These are phyloP conservation scores for Amphiprion percula DNA, from an alignment of 2,113 vertebrate genomes.

Conservation along the genomic window DNA sequence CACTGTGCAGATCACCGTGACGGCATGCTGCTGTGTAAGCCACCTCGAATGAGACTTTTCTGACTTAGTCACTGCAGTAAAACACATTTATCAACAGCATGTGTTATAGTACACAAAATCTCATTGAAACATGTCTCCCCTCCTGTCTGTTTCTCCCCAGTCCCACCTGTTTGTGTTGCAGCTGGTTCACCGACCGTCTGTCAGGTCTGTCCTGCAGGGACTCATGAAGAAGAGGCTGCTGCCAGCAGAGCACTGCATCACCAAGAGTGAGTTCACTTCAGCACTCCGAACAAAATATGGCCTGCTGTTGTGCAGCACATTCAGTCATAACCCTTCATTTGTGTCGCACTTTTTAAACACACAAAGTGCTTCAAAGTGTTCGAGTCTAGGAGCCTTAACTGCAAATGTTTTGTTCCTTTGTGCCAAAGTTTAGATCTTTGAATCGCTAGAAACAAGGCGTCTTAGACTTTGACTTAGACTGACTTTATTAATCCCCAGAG, in stretches of 20 bases:
- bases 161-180: constrained; percentile 98
- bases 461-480: too few relatives aligned
- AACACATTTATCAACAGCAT: not conserved
- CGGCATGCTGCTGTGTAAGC: constrained; percentile 96
- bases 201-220: constrained; percentile 95
- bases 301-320: too few relatives aligned
- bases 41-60: not conserved
- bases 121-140: not conserved
- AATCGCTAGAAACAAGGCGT: too few relatives aligned
- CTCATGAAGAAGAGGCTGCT: constrained; percentile 96
- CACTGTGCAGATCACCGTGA: constrained; percentile 97
- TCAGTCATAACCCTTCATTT: too few relatives aligned
- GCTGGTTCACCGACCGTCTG: constrained; percentile 94
- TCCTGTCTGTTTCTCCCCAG: constrained; percentile 73
- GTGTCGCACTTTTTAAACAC: too few relatives aligned
- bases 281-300: too few relatives aligned
- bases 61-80: not conserved
- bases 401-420: too few relatives aligned
- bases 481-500: too few relatives aligned
- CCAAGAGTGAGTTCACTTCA: constrained; percentile 90
- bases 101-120: too few relatives aligned
- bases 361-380: too few relatives aligned
- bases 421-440: too few relatives aligned
- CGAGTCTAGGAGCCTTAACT: too few relatives aligned
- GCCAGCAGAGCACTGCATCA: constrained; percentile 95